These are phyloP conservation scores for Hypsopygia costalis DNA, from an alignment of 2,888 invertebrate genomes.

Conservation along the genomic window DNA sequence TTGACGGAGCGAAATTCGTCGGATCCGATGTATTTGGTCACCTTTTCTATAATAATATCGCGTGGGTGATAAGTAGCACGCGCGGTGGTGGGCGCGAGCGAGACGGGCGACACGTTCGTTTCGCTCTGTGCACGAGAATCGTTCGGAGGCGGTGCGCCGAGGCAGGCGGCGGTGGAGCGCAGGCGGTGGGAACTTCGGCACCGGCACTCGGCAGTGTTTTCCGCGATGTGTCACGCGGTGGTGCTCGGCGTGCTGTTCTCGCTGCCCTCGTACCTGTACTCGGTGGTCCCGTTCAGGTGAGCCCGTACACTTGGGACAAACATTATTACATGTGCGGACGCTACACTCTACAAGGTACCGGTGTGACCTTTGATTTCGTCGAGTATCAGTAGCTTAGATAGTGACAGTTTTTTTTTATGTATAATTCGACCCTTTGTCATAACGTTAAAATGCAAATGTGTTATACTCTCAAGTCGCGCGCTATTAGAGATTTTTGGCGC, in stretches of 20 bases:
- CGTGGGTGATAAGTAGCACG: conserved; percentile 18
- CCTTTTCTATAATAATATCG: conserved; percentile 14
- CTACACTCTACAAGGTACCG: too few relatives aligned
- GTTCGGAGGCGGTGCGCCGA: conserved; percentile 9
- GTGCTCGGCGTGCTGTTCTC: conserved; percentile 69
- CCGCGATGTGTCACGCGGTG: conserved; percentile 66
- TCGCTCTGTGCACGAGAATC: too few relatives aligned
- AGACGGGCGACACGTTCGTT: conserved; percentile 5
- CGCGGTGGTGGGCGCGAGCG: conserved; percentile 8
- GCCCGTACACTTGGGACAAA: conserved; percentile 15
- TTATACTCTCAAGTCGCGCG: too few relatives aligned
- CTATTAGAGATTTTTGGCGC: too few relatives aligned
- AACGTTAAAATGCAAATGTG: too few relatives aligned
- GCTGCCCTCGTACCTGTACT: conserved; percentile 66
- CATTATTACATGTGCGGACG: too few relatives aligned
- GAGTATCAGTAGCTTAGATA: too few relatives aligned
- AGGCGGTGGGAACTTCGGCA: too few relatives aligned
- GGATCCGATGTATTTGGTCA: conserved; percentile 10
- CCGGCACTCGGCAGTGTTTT: conserved; percentile 14
- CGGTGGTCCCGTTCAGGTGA: conserved; percentile 72
- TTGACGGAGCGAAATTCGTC: background rate
- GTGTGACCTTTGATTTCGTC: background rate
- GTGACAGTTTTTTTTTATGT: too few relatives aligned
- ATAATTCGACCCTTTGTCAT: too few relatives aligned
- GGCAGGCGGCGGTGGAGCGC: conserved; percentile 13